Percentiles rank a stretch among this genome's conserved stretches.
Evolutionary conservation across 2,113 vertebrate genomes (phyloP).

Genomic region (Tenrec ecaudatus): DNA sequence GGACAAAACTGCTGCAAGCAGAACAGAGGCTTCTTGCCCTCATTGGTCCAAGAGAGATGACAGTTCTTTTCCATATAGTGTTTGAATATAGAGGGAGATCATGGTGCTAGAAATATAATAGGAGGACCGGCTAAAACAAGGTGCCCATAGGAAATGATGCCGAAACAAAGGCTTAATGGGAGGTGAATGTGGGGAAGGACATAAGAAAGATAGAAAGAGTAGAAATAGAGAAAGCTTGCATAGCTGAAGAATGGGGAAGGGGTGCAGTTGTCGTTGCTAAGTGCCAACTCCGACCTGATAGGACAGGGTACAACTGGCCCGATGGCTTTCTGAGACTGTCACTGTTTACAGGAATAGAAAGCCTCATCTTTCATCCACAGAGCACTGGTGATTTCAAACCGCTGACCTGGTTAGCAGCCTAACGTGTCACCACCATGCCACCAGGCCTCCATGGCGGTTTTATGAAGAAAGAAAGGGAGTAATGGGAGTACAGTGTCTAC

Average conservation of each 20-base stretch:
- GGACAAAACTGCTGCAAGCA: constrained; percentile 64
- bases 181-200: neutral
- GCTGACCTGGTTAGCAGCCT: too few species aligned
- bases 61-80: neutral
- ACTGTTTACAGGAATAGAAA: too few species aligned
- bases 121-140: neutral
- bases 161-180: neutral
- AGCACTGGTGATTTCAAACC: too few species aligned
- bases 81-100: neutral
- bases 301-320: too few species aligned
- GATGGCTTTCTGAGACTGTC: too few species aligned
- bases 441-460: neutral
- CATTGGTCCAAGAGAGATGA: constrained; percentile 20
- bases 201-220: neutral
- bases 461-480: neutral
- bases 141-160: neutral
- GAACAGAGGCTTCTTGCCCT: constrained; percentile 48
- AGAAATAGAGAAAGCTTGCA: neutral
- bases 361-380: too few species aligned
- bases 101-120: neutral
- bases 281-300: too few species aligned
- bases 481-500: neutral
- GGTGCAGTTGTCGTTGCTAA: neutral
- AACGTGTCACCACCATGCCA: neutral
- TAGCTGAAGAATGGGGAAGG: neutral